Evolutionary conservation across 1,140 invertebrate genomes (phyloP).

Genomic region (Magallana gigas): DNA sequence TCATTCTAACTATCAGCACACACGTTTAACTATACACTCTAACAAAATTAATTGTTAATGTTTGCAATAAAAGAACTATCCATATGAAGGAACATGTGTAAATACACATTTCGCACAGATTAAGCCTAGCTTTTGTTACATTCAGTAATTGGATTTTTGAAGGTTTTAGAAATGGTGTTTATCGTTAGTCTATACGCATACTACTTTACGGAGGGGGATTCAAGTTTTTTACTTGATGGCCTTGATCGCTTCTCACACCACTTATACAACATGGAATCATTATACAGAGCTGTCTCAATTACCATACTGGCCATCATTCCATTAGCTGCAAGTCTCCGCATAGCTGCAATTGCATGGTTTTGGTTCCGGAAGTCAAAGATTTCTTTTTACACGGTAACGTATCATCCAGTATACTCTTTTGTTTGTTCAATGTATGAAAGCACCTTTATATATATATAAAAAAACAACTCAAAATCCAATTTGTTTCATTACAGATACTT

Average conservation of each 20-base stretch:
- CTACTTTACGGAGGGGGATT: conserved; percentile 8
- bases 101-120: no score
- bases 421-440: no score
- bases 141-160: not conserved
- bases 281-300: not conserved
- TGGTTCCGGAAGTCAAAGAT: not conserved
- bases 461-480: not conserved
- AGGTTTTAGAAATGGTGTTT: not conserved
- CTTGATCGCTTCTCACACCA: conserved; percentile 1
- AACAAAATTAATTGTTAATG: no score
- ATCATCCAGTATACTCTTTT: not conserved
- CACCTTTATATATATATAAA: not conserved
- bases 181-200: not conserved
- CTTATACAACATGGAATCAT: not conserved
- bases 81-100: no score
- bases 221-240: not conserved
- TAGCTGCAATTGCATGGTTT: not conserved
- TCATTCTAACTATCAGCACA: no score
- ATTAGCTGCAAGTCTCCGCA: not conserved
- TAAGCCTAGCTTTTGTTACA: no score
- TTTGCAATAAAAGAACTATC: no score
- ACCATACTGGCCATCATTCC: not conserved
- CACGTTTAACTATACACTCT: no score
- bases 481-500: not conserved
- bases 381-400: not conserved